Evolutionary conservation across 1,140 invertebrate genomes (phyloP), one percentile per base, ranked within the genome.

Genomic region (Trinorchestia longiramus): DNA sequence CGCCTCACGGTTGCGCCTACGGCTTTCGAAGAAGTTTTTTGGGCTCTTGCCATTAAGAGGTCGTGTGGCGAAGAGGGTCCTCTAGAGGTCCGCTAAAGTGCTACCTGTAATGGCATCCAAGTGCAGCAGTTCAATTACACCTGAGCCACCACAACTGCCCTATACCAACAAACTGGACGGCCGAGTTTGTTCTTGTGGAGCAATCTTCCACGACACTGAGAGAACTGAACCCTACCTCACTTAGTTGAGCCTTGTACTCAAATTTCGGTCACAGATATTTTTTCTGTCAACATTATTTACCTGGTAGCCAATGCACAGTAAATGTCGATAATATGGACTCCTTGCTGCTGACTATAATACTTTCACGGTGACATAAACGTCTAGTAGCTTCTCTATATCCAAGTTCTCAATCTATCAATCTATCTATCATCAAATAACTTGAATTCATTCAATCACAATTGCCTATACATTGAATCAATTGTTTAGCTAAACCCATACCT

Each of bases 61-160:
- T 44, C 92, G 44, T 44, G 92, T 94, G 44, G 43, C 40, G 92
- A 94, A 47, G 92, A 44, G 43, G 92, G 92, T 94, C 44, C 44
- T 94, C 44, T 94, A 94, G 43, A 91, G 88, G 88, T 44, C 36
- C 88, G 88, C 88, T 91, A 91, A 91, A 94, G 43, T 94, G 44
- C 92, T 19, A 94, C 43, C 43, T 94, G 92, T 44, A 94, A 94
- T 94, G 92, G 44, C 44, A 40, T 45, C 92, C 44, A 94, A 47
- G 44, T 94, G 92, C 92, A 94, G 41, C 92, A 45, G 92, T 47
- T 45, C 92, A 94, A 94, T 94, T 94, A 94, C 92, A 94, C 92
- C 92, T 94, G 92, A 19, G 43, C 92, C 40, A 42, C 43, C 43
- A 44, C 92, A 47, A 43, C 92, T 94, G 92, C 43, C 43, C 43